Evolutionary conservation across 1,140 invertebrate genomes (phyloP).

Genomic region (Pogonognathellus flavescens): DNA sequence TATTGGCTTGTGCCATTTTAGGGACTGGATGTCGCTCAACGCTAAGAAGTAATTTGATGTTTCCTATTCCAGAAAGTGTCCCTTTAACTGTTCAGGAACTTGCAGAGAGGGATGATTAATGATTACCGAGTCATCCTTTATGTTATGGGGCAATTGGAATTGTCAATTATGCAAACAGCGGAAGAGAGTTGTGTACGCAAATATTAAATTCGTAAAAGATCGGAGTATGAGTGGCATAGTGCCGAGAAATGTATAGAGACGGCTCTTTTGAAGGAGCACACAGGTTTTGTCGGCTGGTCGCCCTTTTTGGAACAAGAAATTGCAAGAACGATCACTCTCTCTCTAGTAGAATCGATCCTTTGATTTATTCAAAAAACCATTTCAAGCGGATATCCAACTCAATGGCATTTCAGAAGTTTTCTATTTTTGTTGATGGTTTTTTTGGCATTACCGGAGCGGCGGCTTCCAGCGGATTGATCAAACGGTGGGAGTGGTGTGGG

Average conservation of each 20-base stretch:
- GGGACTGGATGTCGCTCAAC: slow-evolving; percentile 1
- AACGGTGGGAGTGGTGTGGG: neutral
- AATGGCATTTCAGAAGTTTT: slow-evolving; percentile 22
- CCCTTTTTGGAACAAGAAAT: neutral
- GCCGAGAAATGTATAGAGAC: neutral
- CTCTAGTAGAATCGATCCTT: neutral
- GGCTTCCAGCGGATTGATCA: neutral
- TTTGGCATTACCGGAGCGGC: neutral
- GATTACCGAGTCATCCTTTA: neutral
- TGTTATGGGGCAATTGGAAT: neutral
- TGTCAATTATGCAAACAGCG: neutral
- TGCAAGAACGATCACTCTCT: neutral
- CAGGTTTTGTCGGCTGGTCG: neutral
- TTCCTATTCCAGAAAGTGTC: neutral
- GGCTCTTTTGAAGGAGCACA: neutral
- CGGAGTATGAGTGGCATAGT: neutral
- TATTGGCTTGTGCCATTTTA: neutral
- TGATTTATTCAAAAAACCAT: neutral
- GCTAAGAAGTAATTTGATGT: neutral
- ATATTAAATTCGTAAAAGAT: neutral
- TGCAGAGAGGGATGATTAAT: neutral
- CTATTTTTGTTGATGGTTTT: neutral
- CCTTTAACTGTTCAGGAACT: neutral
- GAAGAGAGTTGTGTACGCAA: neutral
- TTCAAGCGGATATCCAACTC: neutral